These are phyloP conservation scores for Miltochrista miniata DNA, from an alignment of 2,888 invertebrate species.

Conservation along the genomic window DNA sequence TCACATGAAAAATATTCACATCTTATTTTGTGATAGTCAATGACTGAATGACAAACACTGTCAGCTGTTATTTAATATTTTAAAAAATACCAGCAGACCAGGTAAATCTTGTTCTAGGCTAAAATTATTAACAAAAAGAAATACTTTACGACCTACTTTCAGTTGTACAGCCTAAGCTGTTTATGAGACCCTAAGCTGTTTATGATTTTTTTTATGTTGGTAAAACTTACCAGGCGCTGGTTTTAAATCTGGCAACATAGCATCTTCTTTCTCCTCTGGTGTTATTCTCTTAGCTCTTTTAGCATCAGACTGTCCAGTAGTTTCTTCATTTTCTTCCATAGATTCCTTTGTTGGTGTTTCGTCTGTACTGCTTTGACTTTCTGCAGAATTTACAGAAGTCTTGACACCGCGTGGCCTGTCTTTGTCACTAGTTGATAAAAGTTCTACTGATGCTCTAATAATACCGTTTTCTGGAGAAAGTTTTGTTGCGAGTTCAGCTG, in stretches of 20 bases:
- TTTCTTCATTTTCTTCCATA: slow-evolving; percentile 49
- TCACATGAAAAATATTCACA: too few relatives aligned
- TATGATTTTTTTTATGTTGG: too few relatives aligned
- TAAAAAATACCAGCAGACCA: too few relatives aligned
- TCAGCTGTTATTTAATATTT: too few relatives aligned
- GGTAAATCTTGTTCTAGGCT: too few relatives aligned
- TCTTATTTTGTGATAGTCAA: too few relatives aligned
- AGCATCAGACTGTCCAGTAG: slow-evolving; percentile 67
- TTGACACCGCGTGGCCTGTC: slow-evolving; percentile 86
- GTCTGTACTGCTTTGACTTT: slow-evolving; percentile 39
- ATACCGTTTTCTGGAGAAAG: slow-evolving; percentile 89
- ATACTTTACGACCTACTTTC: too few relatives aligned
- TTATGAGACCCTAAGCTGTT: too few relatives aligned
- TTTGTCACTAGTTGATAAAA: slow-evolving; percentile 88
- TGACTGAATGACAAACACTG: too few relatives aligned
- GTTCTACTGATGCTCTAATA: slow-evolving; percentile 91
- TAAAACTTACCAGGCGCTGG: slow-evolving; percentile 82
- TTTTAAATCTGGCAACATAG: slow-evolving; percentile 92
- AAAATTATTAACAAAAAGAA: too few relatives aligned
- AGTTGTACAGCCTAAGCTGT: too few relatives aligned
- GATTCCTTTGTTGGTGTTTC: slow-evolving; percentile 34
- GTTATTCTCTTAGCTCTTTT: slow-evolving; percentile 73
- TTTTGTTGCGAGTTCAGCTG: slow-evolving; percentile 83
- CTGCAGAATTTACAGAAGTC: slow-evolving; percentile 39
- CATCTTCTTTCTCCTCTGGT: slow-evolving; percentile 85